Percentiles rank a stretch among this genome's conserved stretches.
Evolutionary conservation across 2,888 invertebrate genomes (phyloP).

Genomic region (Boloria selene): DNA sequence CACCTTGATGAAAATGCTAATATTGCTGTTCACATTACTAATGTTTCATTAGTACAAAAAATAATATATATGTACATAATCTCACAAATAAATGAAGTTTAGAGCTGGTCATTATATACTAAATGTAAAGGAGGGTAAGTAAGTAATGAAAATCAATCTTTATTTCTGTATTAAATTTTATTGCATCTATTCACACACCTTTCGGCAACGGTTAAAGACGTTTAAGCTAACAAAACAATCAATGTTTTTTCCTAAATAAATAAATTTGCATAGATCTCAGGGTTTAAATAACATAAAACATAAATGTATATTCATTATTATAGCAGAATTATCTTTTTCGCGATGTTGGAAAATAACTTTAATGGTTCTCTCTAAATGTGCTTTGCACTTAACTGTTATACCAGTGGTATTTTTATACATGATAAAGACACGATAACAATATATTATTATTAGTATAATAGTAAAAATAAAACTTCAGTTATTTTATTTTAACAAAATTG

Average conservation of each 20-base stretch:
- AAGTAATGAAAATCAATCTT: slow-evolving; percentile 48
- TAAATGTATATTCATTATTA: slow-evolving; percentile 40
- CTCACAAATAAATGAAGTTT: no score
- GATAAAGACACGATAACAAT: slow-evolving; percentile 8
- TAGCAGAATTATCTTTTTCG: slow-evolving; percentile 43
- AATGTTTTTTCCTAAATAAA: slow-evolving; percentile 42
- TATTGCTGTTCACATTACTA: no score
- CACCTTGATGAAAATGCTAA: no score
- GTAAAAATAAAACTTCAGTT: no score
- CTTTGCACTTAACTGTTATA: slow-evolving; percentile 21
- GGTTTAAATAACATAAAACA: slow-evolving; percentile 34
- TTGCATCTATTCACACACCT: slow-evolving; percentile 85
- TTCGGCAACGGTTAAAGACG: slow-evolving; percentile 71
- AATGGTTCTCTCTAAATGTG: slow-evolving; percentile 12
- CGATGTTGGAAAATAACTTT: slow-evolving; percentile 33
- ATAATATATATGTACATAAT: no score
- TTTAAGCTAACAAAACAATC: slow-evolving; percentile 49
- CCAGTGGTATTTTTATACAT: neutral
- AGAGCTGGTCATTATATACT: no score
- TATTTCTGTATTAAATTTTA: slow-evolving; percentile 82
- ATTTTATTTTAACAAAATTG: no score
- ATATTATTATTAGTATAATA: neutral
- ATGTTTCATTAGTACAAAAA: no score
- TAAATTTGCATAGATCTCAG: slow-evolving; percentile 37
- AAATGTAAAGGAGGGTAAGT: neutral